These are phyloP conservation scores for Tenthredo mesomela DNA, from an alignment of 2,888 invertebrate species.

Conservation along the genomic window DNA sequence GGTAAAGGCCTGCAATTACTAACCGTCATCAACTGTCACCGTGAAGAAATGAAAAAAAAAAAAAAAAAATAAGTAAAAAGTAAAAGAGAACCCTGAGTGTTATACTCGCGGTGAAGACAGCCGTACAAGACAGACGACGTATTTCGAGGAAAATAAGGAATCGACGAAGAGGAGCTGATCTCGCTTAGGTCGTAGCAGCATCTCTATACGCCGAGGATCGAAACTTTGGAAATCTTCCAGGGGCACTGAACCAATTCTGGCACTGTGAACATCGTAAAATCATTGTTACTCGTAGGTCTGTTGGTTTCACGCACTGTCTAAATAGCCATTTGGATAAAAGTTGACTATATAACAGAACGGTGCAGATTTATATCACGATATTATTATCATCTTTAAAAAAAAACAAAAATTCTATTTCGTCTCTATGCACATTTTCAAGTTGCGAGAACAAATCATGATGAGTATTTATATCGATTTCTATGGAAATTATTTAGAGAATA, in stretches of 20 bases:
- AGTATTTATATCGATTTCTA: no score
- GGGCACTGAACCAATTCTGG: slow-evolving; percentile 42
- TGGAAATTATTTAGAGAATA: no score
- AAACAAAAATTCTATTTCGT: not conserved
- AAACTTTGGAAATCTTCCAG: slow-evolving; percentile 42
- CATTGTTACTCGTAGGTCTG: slow-evolving; percentile 38
- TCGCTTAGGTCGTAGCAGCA: not conserved
- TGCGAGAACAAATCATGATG: no score
- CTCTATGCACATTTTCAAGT: not conserved
- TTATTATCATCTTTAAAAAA: not conserved
- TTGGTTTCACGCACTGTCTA: slow-evolving; percentile 10
- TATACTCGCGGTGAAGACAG: not conserved
- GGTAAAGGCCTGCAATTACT: not conserved
- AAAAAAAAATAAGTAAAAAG: not conserved
- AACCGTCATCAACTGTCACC: slow-evolving; percentile 20
- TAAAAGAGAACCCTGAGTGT: not conserved
- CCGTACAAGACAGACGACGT: not conserved
- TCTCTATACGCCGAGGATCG: not conserved
- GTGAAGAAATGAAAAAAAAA: not conserved
- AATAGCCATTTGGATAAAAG: slow-evolving; percentile 18
- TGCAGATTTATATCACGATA: not conserved
- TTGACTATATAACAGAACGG: not conserved
- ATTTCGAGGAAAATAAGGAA: not conserved
- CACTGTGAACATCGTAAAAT: slow-evolving; percentile 35
- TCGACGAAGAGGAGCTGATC: not conserved